Conservation (phyloP, 2,113 vertebrate species). For the Himantopus leucocephalus region DNA sequence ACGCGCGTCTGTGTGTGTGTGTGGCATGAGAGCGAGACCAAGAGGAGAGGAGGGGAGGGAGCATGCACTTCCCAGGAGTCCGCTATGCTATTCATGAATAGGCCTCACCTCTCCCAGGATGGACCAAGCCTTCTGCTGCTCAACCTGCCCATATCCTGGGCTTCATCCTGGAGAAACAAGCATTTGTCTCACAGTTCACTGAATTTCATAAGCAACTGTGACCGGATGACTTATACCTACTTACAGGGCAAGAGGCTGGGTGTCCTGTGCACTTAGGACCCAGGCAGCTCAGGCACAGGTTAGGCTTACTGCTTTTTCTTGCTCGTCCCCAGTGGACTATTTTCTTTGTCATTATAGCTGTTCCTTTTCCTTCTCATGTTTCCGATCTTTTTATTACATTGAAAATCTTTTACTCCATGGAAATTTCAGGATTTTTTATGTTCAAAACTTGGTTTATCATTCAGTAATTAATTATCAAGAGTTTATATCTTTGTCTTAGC, state of each 20-base stretch:
- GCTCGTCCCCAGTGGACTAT: neutral
- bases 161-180: neutral
- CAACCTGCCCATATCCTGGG: neutral
- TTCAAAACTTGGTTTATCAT: neutral
- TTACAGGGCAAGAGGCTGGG: neutral
- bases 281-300: neutral
- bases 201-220: neutral
- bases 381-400: neutral
- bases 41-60: neutral
- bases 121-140: neutral
- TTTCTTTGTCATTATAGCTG: neutral
- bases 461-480: neutral
- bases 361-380: neutral
- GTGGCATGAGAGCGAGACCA: neutral
- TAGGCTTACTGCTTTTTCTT: neutral
- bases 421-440: neutral
- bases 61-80: accelerated
- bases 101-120: neutral
- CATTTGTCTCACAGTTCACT: neutral
- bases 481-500: neutral
- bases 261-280: neutral
- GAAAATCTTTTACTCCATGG: neutral
- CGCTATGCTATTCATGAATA: neutral
- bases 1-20: neutral
- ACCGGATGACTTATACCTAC: neutral